Evolutionary conservation across 1,140 invertebrate genomes (phyloP).

Genomic region (Rhopalosiphum padi): DNA sequence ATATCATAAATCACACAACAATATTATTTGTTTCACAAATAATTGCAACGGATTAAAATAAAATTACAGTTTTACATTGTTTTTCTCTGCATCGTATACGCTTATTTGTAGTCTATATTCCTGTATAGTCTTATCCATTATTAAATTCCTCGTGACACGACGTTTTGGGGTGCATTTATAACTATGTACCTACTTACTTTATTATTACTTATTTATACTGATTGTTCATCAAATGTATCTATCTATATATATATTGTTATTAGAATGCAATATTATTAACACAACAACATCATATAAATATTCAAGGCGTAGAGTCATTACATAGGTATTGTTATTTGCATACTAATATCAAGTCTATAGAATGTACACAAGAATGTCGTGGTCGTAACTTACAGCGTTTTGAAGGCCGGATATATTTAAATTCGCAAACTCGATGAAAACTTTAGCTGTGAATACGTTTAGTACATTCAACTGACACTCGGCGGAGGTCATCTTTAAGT

Average conservation of each 20-base stretch:
- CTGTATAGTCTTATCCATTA: too few species aligned
- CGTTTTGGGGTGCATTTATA: too few species aligned
- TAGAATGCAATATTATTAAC: neutral
- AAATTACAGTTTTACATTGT: too few species aligned
- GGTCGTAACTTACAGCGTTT: neutral
- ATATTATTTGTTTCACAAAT: too few species aligned
- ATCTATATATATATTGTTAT: neutral
- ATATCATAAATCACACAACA: too few species aligned
- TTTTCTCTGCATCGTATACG: too few species aligned
- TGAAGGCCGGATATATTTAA: conserved; percentile 25
- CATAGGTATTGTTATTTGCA: neutral
- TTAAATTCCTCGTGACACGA: too few species aligned
- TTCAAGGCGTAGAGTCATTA: neutral
- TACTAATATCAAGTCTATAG: neutral
- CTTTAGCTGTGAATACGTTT: conserved; percentile 25
- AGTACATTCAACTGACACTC: conserved; percentile 9
- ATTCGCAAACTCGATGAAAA: conserved; percentile 46
- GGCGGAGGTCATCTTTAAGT: conserved; percentile 33
- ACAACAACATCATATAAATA: conserved; percentile 10
- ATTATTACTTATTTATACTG: too few species aligned
- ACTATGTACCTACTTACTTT: too few species aligned
- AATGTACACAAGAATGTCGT: neutral
- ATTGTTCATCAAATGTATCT: too few species aligned
- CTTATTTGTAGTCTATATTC: too few species aligned
- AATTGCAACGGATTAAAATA: too few species aligned